A percentile compares a stretch with the other conserved stretches of the same genome.
Evolutionary conservation across 2,797 vertebrate species (phyloP).

Genomic region (Nyctibius grandis): DNA sequence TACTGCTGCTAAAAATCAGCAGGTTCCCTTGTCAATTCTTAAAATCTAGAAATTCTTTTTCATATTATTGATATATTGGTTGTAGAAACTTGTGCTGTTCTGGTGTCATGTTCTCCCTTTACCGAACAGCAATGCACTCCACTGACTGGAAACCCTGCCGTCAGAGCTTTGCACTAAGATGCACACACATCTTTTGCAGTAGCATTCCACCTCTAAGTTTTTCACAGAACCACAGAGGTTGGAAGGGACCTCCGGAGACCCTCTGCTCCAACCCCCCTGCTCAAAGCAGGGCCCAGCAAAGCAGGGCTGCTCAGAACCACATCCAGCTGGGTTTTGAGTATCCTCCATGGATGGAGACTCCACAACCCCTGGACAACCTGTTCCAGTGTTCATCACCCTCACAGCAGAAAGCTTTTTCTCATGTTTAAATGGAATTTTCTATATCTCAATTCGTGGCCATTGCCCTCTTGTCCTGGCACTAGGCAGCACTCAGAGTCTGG

Average conservation of each 20-base stretch:
- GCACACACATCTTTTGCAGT: neutral
- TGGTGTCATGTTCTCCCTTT: neutral
- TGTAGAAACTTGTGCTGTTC: neutral
- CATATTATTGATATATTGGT: neutral
- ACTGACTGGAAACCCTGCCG: neutral
- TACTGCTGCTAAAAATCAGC: neutral
- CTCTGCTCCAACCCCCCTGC: neutral
- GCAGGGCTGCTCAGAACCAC: neutral
- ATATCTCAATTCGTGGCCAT: neutral
- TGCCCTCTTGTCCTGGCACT: too few species aligned
- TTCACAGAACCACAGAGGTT: neutral
- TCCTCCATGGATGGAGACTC: neutral
- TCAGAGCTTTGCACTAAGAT: neutral
- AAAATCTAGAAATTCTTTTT: neutral
- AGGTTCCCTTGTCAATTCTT: neutral
- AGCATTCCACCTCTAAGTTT: neutral
- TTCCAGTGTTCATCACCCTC: neutral
- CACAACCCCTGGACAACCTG: neutral
- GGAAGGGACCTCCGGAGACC: neutral
- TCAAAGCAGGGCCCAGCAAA: neutral
- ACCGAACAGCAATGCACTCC: neutral
- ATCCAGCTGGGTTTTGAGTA: neutral
- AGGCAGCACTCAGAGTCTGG: neutral
- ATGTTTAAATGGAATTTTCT: neutral
- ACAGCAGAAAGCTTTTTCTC: neutral